A percentile compares a stretch with the other conserved stretches of the same genome.
Evolutionary conservation across 2,113 vertebrate species (phyloP).

Genomic region (Clarias gariepinus): DNA sequence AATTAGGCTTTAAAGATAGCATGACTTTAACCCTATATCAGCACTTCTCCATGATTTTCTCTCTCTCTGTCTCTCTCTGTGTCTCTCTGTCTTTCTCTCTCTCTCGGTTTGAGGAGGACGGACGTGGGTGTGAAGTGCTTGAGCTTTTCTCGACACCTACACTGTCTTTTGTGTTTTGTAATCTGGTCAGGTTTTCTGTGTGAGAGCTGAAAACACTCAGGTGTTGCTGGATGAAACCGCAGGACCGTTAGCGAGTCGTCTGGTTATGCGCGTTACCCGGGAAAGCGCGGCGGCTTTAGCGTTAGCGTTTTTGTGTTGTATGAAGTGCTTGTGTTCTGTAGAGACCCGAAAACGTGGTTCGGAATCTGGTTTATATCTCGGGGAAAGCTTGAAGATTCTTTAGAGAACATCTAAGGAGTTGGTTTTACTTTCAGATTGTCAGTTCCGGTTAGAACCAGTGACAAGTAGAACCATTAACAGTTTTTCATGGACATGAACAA

Average conservation of each 20-base stretch:
- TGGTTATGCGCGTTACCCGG: too few relatives aligned
- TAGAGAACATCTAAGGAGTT: neutral
- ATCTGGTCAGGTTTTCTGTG: neutral
- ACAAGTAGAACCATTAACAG: neutral
- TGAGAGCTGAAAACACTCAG: neutral
- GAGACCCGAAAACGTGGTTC: neutral
- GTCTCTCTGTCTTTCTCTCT: neutral
- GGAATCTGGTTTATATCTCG: neutral
- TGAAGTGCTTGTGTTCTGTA: neutral
- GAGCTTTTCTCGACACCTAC: constrained; percentile 9
- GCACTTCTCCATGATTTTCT: neutral
- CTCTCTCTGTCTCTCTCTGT: neutral
- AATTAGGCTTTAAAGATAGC: constrained; percentile 38
- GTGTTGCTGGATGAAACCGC: neutral
- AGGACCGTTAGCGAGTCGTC: neutral
- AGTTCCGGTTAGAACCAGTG: neutral
- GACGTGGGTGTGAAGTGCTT: constrained; percentile 1
- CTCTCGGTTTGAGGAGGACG: neutral
- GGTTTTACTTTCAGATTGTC: neutral
- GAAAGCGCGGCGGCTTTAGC: too few relatives aligned
- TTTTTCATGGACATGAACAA: neutral
- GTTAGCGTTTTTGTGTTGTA: neutral
- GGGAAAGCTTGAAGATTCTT: neutral
- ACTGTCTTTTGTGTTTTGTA: neutral
- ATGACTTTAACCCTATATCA: constrained; percentile 24